Conservation (phyloP, 2,888 invertebrate species). For the Acholoe squamosa region DNA sequence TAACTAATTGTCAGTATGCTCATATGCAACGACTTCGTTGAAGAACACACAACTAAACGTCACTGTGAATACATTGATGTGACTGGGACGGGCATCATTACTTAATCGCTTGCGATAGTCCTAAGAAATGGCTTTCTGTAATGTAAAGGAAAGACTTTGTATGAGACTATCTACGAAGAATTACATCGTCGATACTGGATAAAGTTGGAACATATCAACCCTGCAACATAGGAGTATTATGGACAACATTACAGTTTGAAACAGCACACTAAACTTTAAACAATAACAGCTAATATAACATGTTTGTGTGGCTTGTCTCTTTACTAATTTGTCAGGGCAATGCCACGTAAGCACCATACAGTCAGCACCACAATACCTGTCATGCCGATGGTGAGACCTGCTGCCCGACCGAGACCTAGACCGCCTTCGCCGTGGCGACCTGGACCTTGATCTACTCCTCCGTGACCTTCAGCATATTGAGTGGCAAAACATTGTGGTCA, state of each 20-base stretch:
- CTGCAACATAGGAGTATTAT: conserved; percentile 54
- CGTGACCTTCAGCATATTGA: conserved; percentile 66
- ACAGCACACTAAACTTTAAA: not conserved
- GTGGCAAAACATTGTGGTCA: conserved; percentile 60
- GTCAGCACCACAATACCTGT: conserved; percentile 57
- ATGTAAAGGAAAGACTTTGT: conserved; percentile 44
- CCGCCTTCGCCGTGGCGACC: conserved; percentile 63
- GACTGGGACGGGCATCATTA: not conserved
- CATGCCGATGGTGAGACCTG: conserved; percentile 54
- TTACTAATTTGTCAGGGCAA: conserved; percentile 26
- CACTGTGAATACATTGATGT: not conserved
- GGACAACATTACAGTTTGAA: conserved; percentile 19
- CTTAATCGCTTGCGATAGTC: not conserved
- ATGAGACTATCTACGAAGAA: conserved; percentile 22
- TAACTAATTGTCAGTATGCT: no score
- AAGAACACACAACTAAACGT: not conserved
- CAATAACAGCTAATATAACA: conserved; percentile 40
- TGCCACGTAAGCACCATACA: conserved; percentile 38
- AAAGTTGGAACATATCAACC: conserved; percentile 19
- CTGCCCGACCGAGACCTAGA: conserved; percentile 63
- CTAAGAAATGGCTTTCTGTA: not conserved
- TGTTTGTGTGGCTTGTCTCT: not conserved
- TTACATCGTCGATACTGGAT: conserved; percentile 47
- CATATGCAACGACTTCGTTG: not conserved
- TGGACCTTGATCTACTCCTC: conserved; percentile 69